Conservation (phyloP, 2,113 vertebrate species). For the Thunnus maccoyii region DNA sequence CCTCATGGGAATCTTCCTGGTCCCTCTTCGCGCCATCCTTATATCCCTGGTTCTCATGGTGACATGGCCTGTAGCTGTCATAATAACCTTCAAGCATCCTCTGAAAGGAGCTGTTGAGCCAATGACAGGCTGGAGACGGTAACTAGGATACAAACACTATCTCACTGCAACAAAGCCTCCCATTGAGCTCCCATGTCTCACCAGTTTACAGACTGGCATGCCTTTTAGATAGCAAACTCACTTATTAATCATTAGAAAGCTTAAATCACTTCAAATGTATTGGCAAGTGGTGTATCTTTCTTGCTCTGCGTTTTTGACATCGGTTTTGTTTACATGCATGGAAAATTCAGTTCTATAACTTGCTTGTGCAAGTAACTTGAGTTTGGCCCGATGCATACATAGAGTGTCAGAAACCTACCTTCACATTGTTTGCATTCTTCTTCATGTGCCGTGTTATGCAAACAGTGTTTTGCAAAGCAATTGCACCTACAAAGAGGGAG, state of each 20-base stretch:
- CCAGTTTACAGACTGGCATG: not conserved
- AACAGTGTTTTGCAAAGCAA: not conserved
- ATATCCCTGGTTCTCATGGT: slow-evolving; percentile 85
- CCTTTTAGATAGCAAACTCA: not conserved
- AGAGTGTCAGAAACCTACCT: not conserved
- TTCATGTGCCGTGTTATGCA: not conserved
- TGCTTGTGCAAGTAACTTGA: not conserved
- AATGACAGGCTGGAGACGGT: slow-evolving; percentile 94
- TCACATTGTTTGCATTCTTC: not conserved
- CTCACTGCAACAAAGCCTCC: not conserved
- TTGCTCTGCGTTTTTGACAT: not conserved
- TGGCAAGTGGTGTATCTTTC: not conserved
- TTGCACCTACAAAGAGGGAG: not conserved
- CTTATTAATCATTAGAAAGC: not conserved
- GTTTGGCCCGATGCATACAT: not conserved
- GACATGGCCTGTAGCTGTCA: slow-evolving; percentile 88
- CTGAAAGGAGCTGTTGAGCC: slow-evolving; percentile 86
- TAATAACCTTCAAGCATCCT: slow-evolving; percentile 85
- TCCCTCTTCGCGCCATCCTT: slow-evolving; percentile 89
- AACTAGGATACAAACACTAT: slow-evolving; percentile 65
- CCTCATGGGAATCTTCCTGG: slow-evolving; percentile 90
- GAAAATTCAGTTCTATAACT: not conserved
- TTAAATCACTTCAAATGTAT: not conserved
- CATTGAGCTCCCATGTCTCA: not conserved
- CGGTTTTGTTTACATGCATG: not conserved